A percentile compares a stretch with the other conserved stretches of the same genome.
Evolutionary conservation across 2,888 invertebrate species (phyloP).

Genomic region (Drosophila rubida): DNA sequence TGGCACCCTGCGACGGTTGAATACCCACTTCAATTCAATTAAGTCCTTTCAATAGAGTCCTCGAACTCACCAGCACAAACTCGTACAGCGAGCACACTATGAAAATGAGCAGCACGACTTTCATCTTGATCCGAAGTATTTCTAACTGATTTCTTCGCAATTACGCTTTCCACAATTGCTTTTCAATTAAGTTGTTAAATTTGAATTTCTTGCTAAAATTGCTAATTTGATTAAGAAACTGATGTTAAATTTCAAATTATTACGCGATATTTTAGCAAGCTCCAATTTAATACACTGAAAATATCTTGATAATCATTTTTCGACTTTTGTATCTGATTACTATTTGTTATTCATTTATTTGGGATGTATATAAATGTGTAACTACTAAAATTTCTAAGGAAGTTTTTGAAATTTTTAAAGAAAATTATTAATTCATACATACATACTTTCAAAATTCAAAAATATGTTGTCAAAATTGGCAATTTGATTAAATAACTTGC

Average conservation of each 20-base stretch:
- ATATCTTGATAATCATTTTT: neutral
- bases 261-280: constrained; percentile 1
- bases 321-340: no score
- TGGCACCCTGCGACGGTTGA: constrained; percentile 47
- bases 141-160: neutral
- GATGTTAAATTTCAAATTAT: constrained; percentile 41
- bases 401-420: no score
- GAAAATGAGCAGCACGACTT: constrained; percentile 15
- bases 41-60: no score
- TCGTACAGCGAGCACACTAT: constrained; percentile 26
- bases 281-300: neutral
- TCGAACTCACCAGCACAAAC: constrained; percentile 32
- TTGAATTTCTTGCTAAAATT: constrained; percentile 40
- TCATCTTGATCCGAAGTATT: constrained; percentile 41
- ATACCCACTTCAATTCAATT: neutral
- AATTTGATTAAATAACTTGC: no score
- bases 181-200: constrained; percentile 57
- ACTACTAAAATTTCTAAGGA: no score
- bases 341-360: no score
- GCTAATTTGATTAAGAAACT: neutral
- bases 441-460: no score
- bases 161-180: neutral
- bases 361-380: no score
- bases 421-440: no score
- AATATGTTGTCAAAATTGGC: no score